Base-by-base conservation (phyloP, 2,888 invertebrate species). In the Epinotia bilunana region DNA sequence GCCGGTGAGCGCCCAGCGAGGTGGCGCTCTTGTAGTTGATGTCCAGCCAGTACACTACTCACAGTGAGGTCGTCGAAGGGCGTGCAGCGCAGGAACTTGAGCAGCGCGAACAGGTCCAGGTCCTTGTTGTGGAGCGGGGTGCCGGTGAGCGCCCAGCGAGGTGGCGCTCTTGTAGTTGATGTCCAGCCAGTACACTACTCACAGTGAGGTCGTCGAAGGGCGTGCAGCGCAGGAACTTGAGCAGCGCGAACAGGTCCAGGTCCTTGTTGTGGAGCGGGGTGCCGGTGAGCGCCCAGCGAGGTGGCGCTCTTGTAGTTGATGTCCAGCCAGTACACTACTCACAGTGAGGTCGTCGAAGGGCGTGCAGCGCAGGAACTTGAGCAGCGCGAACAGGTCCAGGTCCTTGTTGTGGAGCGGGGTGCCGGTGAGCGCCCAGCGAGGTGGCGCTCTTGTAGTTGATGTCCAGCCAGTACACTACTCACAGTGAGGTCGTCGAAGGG, bases 191-290 rank as follows among this genome's bases (percentile, higher is more conserved):
- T 39, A 39, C 39, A 39, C 39, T 39, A 87, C 92, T 91, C 82
- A 95, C 95, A 13, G 90, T 91, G 60, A 97, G 92, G 79, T 99
- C 98, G 86, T 98, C 97, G 87, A 99, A 99, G 0, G 99, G 99
- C 9, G 96, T 94, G 84, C 98, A 97, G 16, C 96, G 93, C 9
- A 99, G 89, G 88, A 99, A 99, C 88, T 98, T 97, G 13, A 98
- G 86, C 62, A 98, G 89, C 0, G 97, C 95, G 89, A 96, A 98
- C 53, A 98, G 92, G 87, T 98, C 99, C 76, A 97, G 90, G 85
- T 98, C 97, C 87, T 98, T 97, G 88, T 99, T 99, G 85, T 99
- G 99, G 61, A 99, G 97, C 0, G 99, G 99, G 0, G 99, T 99
- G 39, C 99, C 99, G 0, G 99, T 98, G 23, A 99, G 95, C 0